A percentile compares a stretch with the other conserved stretches of the same genome.
Evolutionary conservation across 2,113 vertebrate species (phyloP).

Genomic region (Eidolon helvum): DNA sequence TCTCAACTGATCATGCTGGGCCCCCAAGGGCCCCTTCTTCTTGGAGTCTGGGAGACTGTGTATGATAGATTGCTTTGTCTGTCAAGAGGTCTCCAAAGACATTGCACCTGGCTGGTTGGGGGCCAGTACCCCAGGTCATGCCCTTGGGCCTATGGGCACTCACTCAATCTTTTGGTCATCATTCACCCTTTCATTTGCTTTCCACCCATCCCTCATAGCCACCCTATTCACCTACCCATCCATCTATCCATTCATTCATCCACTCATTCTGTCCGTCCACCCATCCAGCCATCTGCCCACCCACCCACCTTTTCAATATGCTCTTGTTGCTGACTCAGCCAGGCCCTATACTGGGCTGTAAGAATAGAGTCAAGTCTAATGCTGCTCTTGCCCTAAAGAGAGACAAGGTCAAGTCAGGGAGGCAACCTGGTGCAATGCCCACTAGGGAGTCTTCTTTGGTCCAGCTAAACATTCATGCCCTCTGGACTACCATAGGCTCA

Average conservation of each 20-base stretch:
- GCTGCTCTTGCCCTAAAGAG: not conserved
- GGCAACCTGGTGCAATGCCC: not conserved
- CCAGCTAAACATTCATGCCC: not conserved
- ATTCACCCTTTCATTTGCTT: not conserved
- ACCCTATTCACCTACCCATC: not conserved
- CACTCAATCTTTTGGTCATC: not conserved
- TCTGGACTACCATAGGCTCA: not conserved
- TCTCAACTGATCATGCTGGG: not conserved
- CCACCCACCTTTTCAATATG: not conserved
- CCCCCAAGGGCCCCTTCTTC: not conserved
- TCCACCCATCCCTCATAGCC: not conserved
- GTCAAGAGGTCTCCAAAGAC: not conserved
- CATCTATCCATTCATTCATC: not conserved
- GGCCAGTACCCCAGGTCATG: not conserved
- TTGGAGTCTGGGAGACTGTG: not conserved
- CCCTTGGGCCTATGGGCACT: not conserved
- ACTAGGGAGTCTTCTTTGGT: not conserved
- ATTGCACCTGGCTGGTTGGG: not conserved
- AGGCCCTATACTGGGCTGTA: not conserved
- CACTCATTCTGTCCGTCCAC: too few species aligned
- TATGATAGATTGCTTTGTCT: not conserved
- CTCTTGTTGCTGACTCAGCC: not conserved
- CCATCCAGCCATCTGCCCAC: rapidly evolving
- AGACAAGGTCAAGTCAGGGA: not conserved
- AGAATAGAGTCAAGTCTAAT: not conserved